Base-by-base conservation (phyloP, 2,888 invertebrate species). In the Lapara coniferarum region DNA sequence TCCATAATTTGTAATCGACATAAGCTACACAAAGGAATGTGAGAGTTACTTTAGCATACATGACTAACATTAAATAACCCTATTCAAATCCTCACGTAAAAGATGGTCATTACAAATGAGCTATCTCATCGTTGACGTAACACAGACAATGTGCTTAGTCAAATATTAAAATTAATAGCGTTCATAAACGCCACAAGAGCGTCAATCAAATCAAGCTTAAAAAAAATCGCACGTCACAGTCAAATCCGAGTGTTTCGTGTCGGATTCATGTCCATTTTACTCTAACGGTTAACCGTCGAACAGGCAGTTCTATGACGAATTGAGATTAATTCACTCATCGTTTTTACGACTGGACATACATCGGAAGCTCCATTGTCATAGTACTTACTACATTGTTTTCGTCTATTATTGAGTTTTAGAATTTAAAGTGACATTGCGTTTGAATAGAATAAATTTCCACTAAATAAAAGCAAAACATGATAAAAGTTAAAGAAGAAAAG, bases 261-360 rank as follows among this genome's bases (percentile, higher is more conserved):
- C 66, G 30, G 69, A 67, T 58, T 44, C 59, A 59, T 58, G 68
- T 59, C 57, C 66, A 69, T 69, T 66, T 66, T 66, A 25, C 25
- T 69, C 51, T 69, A 69, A 69, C 68, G 68, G 68, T 69, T 63
- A 44, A 59, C 63, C 53, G 16, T 63, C 59, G 63, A 53, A 63
- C 25, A 63, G 53, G 14, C 72, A 71, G 52, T 55, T 63, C 73
- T 74, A 69, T 83, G 75, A 81, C 80, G 78, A 81, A 79, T 81
- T 75, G 74, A 73, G 80, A 77, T 78, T 75, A 78, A 82, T 77
- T 75, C 76, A 75, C 78, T 77, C 77, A 76, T 77, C 68, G 71
- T 78, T 76, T 75, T 77, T 74, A 44, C 58, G 67, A 63, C 69
- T 63, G 25, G 25, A 46, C 19, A 49, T 16, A 63, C 14, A 63